Conservation (phyloP, 37 sponge, comb jelly and placozoan genomes). For the Axinella damicornis region DNA sequence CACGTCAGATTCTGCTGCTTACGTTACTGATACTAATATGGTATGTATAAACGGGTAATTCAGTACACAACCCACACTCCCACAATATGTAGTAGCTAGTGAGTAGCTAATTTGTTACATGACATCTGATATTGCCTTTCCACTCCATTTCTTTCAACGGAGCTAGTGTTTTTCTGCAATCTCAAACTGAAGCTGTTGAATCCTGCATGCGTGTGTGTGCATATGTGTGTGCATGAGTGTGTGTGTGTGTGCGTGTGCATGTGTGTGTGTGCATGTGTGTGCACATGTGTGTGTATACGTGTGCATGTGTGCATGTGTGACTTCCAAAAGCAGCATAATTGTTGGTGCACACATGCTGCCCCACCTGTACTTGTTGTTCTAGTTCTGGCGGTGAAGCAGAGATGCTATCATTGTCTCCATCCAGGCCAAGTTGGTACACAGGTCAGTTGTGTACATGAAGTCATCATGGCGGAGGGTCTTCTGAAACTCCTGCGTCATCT, state of each 20-base stretch:
- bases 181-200: slow-evolving; percentile 73
- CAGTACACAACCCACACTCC: too few relatives aligned
- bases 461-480: slow-evolving; percentile 86
- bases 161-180: slow-evolving; percentile 58
- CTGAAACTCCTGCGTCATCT: slow-evolving; percentile 79
- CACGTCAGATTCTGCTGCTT: too few relatives aligned
- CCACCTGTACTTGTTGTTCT: slow-evolving; percentile 63
- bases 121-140: too few relatives aligned
- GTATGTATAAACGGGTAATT: too few relatives aligned
- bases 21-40: too few relatives aligned
- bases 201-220: slow-evolving; percentile 6
- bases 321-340: background rate
- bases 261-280: slow-evolving; percentile 12
- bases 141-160: slow-evolving; percentile 40
- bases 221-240: background rate
- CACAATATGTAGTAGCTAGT: too few relatives aligned
- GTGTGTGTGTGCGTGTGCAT: slow-evolving; percentile 8
- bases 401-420: slow-evolving; percentile 78
- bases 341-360: too few relatives aligned
- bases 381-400: slow-evolving; percentile 63
- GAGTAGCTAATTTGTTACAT: background rate
- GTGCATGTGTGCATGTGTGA: background rate
- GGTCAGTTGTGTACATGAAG: slow-evolving; percentile 71
- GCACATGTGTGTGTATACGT: background rate
- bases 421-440: slow-evolving; percentile 68